phyloP scores from a whole-genome alignment of 2,797 vertebrate genomes.

The Crenichthys baileyi region DNA sequence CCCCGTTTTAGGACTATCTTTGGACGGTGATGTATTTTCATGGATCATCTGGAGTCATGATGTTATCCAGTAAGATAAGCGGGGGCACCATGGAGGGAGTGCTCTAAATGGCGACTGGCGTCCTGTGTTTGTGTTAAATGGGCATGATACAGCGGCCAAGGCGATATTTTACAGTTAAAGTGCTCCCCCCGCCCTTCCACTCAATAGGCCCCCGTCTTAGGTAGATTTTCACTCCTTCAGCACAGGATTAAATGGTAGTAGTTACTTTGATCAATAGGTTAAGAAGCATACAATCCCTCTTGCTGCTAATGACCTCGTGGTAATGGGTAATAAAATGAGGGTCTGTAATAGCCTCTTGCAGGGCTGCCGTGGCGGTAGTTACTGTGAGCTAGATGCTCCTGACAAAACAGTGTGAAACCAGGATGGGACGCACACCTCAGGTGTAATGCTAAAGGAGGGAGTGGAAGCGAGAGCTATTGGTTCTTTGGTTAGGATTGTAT shows the following conservation, averaged over 20 bases:
- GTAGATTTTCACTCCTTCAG: constrained; percentile 94
- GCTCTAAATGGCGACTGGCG: constrained; percentile 70
- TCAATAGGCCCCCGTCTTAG: constrained; percentile 78
- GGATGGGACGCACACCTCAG: constrained; percentile 56
- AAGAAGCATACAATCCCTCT: constrained; percentile 98
- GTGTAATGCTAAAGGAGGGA: constrained; percentile 46
- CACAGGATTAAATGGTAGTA: constrained; percentile 99
- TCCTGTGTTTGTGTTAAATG: constrained; percentile 77
- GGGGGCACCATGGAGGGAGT: constrained; percentile 66
- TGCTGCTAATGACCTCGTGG: constrained; percentile 99
- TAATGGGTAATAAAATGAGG: constrained; percentile 99
- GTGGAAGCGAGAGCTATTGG: constrained; percentile 49
- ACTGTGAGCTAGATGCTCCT: constrained; percentile 53
- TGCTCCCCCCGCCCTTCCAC: constrained; percentile 73
- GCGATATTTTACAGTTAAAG: constrained; percentile 82
- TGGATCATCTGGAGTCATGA: constrained; percentile 67
- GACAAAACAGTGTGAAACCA: constrained; percentile 59
- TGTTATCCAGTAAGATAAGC: constrained; percentile 64
- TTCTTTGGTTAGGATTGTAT: constrained; percentile 37
- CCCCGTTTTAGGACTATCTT: constrained; percentile 60
- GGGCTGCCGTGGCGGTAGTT: constrained; percentile 83
- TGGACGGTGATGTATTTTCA: constrained; percentile 62
- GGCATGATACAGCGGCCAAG: constrained; percentile 69
- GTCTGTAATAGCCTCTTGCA: constrained; percentile 90
- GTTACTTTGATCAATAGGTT: constrained; percentile 99